Base-by-base conservation (phyloP, 2,113 vertebrate species). In the Fulica atra region DNA sequence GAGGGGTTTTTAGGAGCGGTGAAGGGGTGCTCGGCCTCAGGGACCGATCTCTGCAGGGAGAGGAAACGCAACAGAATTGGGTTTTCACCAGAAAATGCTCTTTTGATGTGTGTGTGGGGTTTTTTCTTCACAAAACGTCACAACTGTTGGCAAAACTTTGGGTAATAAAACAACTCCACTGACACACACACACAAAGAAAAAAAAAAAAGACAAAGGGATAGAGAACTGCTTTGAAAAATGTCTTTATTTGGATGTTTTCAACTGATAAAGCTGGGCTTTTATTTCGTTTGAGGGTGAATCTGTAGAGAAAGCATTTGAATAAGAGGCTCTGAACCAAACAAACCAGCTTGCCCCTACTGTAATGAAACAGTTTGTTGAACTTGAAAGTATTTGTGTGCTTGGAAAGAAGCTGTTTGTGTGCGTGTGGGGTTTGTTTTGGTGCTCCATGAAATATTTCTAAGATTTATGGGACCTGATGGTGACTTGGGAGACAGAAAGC, bases 401-500 rank as follows among this genome's bases (percentile, higher is more conserved):
- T 15, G 59, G 79, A 81, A 86, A 88, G 71, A 40, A 36, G 53
- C 54, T 72, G 4, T 0, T 0, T 42, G 21, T 21, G 66, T 5
- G 11, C 4, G 13, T 8, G 46, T 3, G 1, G 59, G 51, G 40
- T 11, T 38, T 79, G 78, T 61, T 90, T 93, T 50, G 79, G 40
- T 92, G 74, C 84, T 70, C 63, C 56, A 13, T 3, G 2, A 63
- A 77, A 57, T 65, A 50, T 88, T 94, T 92, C 44, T 82, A 53
- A 72, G 82, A 83, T 93, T 82, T 88, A 80, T 59, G 86, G 29
- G 74, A 77, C 24, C 40, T 36, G 44, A 19, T 73, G 90, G 70
- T 85, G 90, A 89, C 54, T 92, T 90, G 81, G 82, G 92, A 82
- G 96, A 42, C 66, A 80, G 57, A 94, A 88, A 76, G 44, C 5